A percentile compares a stretch with the other conserved stretches of the same genome.
phyloP scores from a whole-genome alignment of 2,113 vertebrate species.

The Mesembrinibis cayennensis region DNA sequence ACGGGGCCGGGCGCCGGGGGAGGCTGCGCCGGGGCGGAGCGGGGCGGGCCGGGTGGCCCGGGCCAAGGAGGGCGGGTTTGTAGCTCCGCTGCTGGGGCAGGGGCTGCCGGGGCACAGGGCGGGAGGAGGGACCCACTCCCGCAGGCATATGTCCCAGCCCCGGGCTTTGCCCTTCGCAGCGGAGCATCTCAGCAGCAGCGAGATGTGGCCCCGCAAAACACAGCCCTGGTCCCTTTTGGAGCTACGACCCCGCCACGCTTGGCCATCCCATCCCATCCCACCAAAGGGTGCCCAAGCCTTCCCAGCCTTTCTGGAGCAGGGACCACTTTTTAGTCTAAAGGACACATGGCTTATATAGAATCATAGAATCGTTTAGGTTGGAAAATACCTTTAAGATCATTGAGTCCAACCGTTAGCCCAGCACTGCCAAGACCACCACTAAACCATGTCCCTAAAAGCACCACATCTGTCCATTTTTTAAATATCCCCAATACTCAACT shows the following conservation, averaged over 20 bases:
- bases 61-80: neutral
- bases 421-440: too few relatives aligned
- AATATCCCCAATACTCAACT: too few relatives aligned
- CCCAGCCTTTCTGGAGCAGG: neutral
- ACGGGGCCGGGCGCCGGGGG: neutral
- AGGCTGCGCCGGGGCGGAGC: neutral
- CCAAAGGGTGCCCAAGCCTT: accelerated
- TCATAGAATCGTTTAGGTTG: too few relatives aligned
- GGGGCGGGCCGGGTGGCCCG: accelerated
- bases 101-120: neutral
- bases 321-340: neutral
- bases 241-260: accelerated
- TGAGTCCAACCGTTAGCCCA: too few relatives aligned
- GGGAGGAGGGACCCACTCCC: neutral
- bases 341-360: accelerated
- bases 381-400: too few relatives aligned
- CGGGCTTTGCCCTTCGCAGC: neutral
- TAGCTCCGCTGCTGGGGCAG: neutral
- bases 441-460: too few relatives aligned
- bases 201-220: neutral
- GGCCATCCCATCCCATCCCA: neutral
- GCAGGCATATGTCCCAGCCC: too few relatives aligned
- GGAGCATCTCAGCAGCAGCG: neutral
- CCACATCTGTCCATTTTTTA: too few relatives aligned
- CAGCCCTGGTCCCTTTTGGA: neutral